These are phyloP conservation scores for Plotosus lineatus DNA, from an alignment of 2,113 vertebrate species.

Conservation along the genomic window DNA sequence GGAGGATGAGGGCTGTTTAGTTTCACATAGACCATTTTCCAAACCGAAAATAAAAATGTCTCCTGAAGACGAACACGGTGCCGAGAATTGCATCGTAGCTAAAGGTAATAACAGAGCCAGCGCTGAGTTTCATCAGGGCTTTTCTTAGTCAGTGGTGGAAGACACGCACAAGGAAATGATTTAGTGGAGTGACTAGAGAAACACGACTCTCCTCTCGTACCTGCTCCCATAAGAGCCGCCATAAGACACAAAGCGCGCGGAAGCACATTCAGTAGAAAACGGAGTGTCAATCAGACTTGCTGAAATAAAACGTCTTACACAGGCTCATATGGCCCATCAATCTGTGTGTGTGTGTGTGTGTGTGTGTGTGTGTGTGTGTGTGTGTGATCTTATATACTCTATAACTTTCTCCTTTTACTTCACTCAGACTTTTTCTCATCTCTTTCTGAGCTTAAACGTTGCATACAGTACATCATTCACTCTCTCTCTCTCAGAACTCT, in stretches of 20 bases:
- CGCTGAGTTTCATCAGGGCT: slow-evolving; percentile 32
- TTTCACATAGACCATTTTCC: slow-evolving; percentile 29
- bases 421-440: background rate
- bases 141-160: slow-evolving; percentile 27
- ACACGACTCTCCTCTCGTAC: slow-evolving; percentile 33
- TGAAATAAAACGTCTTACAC: slow-evolving; percentile 44
- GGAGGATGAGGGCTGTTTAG: background rate
- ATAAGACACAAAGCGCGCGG: slow-evolving; percentile 20
- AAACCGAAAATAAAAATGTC: slow-evolving; percentile 34
- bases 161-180: slow-evolving; percentile 32
- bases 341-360: slow-evolving; percentile 21
- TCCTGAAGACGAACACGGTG: slow-evolving; percentile 8
- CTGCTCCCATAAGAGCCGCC: slow-evolving; percentile 23
- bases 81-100: background rate
- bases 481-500: background rate
- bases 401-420: background rate
- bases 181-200: slow-evolving; percentile 27
- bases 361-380: slow-evolving; percentile 22
- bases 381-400: slow-evolving; percentile 5
- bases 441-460: background rate
- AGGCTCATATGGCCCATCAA: slow-evolving; percentile 27
- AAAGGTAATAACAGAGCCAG: slow-evolving; percentile 30
- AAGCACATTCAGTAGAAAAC: slow-evolving; percentile 40
- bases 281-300: slow-evolving; percentile 42
- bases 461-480: background rate